A percentile compares a stretch with the other conserved stretches of the same genome.
Conservation (phyloP, 2,888 invertebrate genomes). For the Ophioninae sp. region DNA sequence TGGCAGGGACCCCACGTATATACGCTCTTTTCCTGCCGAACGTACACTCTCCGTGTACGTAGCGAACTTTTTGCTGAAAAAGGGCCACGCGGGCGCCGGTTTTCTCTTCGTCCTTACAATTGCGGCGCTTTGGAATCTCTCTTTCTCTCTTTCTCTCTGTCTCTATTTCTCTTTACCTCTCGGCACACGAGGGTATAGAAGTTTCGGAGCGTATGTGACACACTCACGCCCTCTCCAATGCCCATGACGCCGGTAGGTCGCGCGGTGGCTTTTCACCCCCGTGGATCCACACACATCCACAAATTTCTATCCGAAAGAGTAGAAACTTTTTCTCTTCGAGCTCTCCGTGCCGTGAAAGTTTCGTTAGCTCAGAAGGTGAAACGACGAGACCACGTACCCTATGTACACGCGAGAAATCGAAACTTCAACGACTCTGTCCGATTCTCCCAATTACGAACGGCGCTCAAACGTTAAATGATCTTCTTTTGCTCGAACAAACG, state of each 20-base stretch:
- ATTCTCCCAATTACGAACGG: conserved; percentile 55
- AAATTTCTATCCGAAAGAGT: conserved; percentile 34
- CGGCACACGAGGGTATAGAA: conserved; percentile 31
- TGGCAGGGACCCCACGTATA: conserved; percentile 9
- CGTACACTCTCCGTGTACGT: conserved; percentile 2
- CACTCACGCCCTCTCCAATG: conserved; percentile 48
- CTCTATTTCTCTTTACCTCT: not conserved
- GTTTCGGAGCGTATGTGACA: conserved; percentile 44
- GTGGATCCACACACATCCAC: not conserved
- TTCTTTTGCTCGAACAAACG: conserved; percentile 38
- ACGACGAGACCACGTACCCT: conserved; percentile 23
- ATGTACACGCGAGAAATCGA: conserved; percentile 40
- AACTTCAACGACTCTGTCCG: conserved; percentile 49
- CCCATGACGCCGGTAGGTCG: conserved; percentile 57
- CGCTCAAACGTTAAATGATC: conserved; percentile 50
- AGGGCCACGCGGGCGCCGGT: conserved; percentile 20
- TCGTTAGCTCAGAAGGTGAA: conserved; percentile 42
- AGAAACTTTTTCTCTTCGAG: conserved; percentile 51
- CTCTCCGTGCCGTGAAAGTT: conserved; percentile 27
- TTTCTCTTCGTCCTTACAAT: conserved; percentile 41
- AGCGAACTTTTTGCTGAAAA: conserved; percentile 38
- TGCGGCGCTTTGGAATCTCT: conserved; percentile 40
- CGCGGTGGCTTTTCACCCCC: conserved; percentile 44
- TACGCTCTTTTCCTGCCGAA: conserved; percentile 36
- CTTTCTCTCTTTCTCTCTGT: conserved; percentile 14